These are phyloP conservation scores for Xiphophorus maculatus DNA, from an alignment of 2,113 vertebrate species.

Conservation along the genomic window DNA sequence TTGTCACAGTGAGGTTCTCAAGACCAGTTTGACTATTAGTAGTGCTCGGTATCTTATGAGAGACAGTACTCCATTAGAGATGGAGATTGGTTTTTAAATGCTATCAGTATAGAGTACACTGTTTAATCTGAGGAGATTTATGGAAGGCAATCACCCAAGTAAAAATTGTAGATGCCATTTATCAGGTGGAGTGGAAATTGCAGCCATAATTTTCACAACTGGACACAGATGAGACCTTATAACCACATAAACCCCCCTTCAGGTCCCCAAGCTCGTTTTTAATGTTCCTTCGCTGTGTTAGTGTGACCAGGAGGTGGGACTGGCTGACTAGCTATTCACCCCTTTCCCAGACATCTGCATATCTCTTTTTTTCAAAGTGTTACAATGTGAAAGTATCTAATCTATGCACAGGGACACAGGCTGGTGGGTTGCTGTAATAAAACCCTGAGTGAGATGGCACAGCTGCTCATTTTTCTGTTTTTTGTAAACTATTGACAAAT, in stretches of 20 bases:
- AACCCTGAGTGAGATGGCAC: conserved; percentile 72
- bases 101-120: conserved; percentile 70
- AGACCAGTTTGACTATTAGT: conserved; percentile 46
- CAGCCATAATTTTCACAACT: conserved; percentile 83
- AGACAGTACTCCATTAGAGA: conserved; percentile 65
- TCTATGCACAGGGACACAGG: conserved; percentile 80
- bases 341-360: conserved; percentile 70
- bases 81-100: conserved; percentile 80
- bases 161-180: conserved; percentile 79
- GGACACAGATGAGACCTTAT: conserved; percentile 77
- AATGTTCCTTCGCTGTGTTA: conserved; percentile 67
- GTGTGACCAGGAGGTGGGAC: conserved; percentile 66
- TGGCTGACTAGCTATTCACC: conserved; percentile 69
- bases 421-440: conserved; percentile 71
- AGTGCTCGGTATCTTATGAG: conserved; percentile 61
- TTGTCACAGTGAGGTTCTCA: conserved; percentile 36
- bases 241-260: conserved; percentile 74
- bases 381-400: conserved; percentile 77
- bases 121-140: conserved; percentile 81
- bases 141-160: conserved; percentile 80
- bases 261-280: conserved; percentile 66
- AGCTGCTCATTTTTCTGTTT: conserved; percentile 48
- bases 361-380: conserved; percentile 75
- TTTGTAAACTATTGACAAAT: neutral
- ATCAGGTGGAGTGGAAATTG: conserved; percentile 85